Base-by-base conservation (phyloP, 2,113 vertebrate genomes). In the Polyodon spathula region DNA sequence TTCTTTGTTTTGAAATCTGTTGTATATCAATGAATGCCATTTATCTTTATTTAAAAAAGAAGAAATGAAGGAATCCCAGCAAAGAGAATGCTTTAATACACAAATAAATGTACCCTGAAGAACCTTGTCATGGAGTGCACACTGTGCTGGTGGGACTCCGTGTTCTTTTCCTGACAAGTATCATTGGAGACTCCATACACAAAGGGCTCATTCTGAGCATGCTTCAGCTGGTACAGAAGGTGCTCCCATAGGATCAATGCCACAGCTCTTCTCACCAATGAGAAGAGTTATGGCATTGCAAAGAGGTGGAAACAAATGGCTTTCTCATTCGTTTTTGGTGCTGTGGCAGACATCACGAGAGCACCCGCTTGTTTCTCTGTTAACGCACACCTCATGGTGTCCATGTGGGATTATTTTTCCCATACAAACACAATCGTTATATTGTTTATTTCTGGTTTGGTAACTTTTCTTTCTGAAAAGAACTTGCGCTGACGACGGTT, bases 231-330 rank as follows among this genome's bases (percentile, higher is more conserved):
- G 62, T 81, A 88, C 6, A 88, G 65, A 40, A 80, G 5, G 37
- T 88, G 86, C 1, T 84, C 75, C 17, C 38, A 75, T 51, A 6
- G 86, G 85, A 51, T 84, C 83, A 4, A 88, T 63, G 5, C 68
- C 86, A 44, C 76, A 87, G 4, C 72, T 67, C 14, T 78, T n/a
- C 37, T 82, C 74, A 46, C 50, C 73, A 1, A 88, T 54, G 4
- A 81, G 1, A 63, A 88, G 54, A 88, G 78, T 43, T 85, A n/a
- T n/a, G n/a, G n/a, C 86, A 62, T 85, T 88, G 41, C 4, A 60
- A 38, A 69, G 63, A 54, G 1, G 67, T 16, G 6, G 12, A 14
- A 2, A 38, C 4, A 60, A 8, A 37, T 14, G 37, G n/a, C 37
- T 6, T 5, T 44, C 52, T 10, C 44, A 54, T 40, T 38, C 8